These are phyloP conservation scores for Arctocebus calabarensis DNA, from an alignment of 2,797 vertebrate genomes.

Conservation along the genomic window DNA sequence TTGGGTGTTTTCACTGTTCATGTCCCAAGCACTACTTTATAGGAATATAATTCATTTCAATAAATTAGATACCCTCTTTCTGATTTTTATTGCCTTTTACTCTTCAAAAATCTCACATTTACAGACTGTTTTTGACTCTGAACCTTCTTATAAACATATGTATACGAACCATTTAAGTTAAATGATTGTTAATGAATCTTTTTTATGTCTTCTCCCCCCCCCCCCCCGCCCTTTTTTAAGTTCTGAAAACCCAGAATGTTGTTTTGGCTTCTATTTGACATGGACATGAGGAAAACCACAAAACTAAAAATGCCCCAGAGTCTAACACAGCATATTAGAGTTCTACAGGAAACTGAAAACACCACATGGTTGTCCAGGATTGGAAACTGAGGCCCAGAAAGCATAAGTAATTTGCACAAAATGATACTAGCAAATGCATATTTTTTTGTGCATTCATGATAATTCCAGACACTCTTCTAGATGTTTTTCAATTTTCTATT, in stretches of 20 bases:
- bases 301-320: not conserved
- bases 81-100: not conserved
- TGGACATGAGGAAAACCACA: not conserved
- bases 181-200: not conserved
- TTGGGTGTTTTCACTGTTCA: constrained; percentile 13
- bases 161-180: not conserved
- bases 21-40: not conserved
- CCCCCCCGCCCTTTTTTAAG: not conserved
- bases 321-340: not conserved
- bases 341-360: not conserved
- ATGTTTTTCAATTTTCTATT: not conserved
- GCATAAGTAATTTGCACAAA: not conserved
- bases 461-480: not conserved
- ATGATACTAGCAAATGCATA: not conserved
- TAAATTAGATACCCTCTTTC: not conserved
- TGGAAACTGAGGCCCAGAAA: not conserved
- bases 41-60: constrained; percentile 21
- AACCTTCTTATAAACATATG: not conserved
- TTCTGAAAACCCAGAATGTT: not conserved
- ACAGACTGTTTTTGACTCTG: not conserved
- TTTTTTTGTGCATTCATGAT: not conserved
- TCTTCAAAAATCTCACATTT: not conserved
- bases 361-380: not conserved
- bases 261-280: not conserved
- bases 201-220: not conserved